Conservation (phyloP, 2,888 invertebrate species). For the Chironomus riparius region DNA sequence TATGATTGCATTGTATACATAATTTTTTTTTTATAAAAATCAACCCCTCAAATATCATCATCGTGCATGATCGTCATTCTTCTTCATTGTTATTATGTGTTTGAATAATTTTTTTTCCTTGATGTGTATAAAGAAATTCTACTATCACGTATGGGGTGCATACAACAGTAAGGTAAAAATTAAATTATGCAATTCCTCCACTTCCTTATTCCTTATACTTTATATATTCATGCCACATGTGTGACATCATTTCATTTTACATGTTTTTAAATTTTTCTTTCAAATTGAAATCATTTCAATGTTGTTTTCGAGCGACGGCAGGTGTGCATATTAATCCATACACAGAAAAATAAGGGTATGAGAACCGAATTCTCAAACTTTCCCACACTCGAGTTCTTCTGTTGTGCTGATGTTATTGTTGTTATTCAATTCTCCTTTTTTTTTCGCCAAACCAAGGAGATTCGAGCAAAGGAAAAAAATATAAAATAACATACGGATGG, state of each 20-base stretch:
- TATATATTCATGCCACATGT: neutral
- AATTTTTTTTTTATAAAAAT: neutral
- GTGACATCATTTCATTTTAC: slow-evolving; percentile 10
- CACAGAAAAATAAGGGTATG: slow-evolving; percentile 27
- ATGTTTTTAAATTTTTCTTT: neutral
- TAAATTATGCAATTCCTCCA: neutral
- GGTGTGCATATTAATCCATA: slow-evolving; percentile 26
- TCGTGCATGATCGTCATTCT: neutral
- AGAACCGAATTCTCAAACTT: slow-evolving; percentile 19
- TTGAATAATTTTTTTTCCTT: neutral
- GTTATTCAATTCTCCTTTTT: neutral
- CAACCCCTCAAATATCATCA: slow-evolving; percentile 20
- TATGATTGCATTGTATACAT: neutral
- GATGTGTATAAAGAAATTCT: neutral
- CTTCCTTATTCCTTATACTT: neutral
- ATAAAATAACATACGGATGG: slow-evolving; percentile 27
- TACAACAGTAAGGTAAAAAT: neutral
- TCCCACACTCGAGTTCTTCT: slow-evolving; percentile 21
- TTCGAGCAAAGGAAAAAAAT: slow-evolving; percentile 7
- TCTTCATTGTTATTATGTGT: neutral
- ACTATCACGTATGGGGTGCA: neutral
- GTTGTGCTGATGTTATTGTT: neutral
- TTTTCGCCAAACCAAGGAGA: neutral
- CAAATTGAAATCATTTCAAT: neutral
- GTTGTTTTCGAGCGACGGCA: slow-evolving; percentile 22